These are phyloP conservation scores for Brachyptera risi DNA, from an alignment of 2,888 invertebrate genomes.

Conservation along the genomic window DNA sequence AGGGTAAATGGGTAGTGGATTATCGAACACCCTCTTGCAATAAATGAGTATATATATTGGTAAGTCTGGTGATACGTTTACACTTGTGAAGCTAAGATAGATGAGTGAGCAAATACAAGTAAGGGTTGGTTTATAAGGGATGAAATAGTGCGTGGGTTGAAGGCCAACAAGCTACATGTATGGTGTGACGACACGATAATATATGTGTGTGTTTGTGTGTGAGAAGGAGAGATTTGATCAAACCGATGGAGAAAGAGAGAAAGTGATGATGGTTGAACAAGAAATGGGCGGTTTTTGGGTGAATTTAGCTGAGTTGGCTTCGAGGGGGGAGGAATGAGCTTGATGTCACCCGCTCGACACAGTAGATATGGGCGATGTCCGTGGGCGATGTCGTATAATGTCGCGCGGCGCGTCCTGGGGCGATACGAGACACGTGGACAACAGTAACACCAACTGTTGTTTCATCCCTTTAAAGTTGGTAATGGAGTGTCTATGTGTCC, in stretches of 20 bases:
- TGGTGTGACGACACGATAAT: neutral
- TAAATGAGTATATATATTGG: neutral
- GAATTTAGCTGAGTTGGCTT: conserved; percentile 21
- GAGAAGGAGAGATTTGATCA: neutral
- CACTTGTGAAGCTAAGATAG: neutral
- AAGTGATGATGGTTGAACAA: conserved; percentile 24
- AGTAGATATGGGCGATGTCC: too few species aligned
- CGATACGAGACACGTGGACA: neutral
- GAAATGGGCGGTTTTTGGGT: conserved; percentile 22
- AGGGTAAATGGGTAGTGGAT: conserved; percentile 10
- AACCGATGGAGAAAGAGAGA: too few species aligned
- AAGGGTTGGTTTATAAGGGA: neutral
- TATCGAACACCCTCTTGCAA: neutral
- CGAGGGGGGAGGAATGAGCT: neutral
- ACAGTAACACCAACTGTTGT: neutral
- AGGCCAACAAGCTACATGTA: neutral
- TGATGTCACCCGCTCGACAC: too few species aligned
- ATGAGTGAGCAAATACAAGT: neutral
- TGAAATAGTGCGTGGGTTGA: conserved; percentile 1
- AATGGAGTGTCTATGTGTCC: neutral
- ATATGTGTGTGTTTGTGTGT: neutral
- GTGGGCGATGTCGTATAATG: too few species aligned
- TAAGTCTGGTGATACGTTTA: neutral
- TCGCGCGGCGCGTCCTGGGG: neutral
- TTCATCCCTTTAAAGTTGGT: too few species aligned